These are phyloP conservation scores for Drosophila baimaii DNA, from an alignment of 1,140 invertebrate species.

Conservation along the genomic window DNA sequence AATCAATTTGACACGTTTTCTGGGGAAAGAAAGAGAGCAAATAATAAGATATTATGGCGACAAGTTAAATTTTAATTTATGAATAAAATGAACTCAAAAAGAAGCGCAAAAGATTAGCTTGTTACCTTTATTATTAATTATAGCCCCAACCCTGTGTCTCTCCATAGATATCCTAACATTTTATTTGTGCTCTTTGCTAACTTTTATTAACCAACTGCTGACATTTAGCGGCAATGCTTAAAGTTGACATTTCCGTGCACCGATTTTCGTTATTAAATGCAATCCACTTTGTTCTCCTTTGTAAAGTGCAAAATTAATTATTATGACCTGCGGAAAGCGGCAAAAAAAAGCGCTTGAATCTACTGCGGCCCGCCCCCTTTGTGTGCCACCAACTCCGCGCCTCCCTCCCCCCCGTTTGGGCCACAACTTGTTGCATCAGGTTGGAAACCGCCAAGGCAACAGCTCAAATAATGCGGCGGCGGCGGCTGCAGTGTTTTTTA, in stretches of 20 bases:
- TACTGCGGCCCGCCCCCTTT: conserved; percentile 9
- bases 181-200: conserved; percentile 9
- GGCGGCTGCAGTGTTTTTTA: conserved; percentile 40
- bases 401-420: not conserved
- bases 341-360: not conserved
- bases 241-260: conserved; percentile 31
- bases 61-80: not conserved
- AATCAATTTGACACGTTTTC: conserved; percentile 30
- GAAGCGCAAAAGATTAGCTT: too few species aligned
- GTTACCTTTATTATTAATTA: not conserved
- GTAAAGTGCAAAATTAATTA: conserved; percentile 50
- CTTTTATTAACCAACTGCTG: not conserved
- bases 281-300: conserved; percentile 33
- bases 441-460: conserved; percentile 21
- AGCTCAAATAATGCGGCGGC: conserved; percentile 35
- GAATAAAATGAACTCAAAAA: not conserved
- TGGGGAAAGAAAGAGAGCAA: not conserved
- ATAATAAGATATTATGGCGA: not conserved
- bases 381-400: not conserved
- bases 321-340: conserved; percentile 31
- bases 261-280: conserved; percentile 20
- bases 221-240: conserved; percentile 18
- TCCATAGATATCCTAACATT: not conserved
- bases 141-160: too few species aligned
- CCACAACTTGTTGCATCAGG: conserved; percentile 36